These are phyloP conservation scores for Drosophila kikkawai DNA, from an alignment of 1,140 invertebrate species.

Conservation along the genomic window DNA sequence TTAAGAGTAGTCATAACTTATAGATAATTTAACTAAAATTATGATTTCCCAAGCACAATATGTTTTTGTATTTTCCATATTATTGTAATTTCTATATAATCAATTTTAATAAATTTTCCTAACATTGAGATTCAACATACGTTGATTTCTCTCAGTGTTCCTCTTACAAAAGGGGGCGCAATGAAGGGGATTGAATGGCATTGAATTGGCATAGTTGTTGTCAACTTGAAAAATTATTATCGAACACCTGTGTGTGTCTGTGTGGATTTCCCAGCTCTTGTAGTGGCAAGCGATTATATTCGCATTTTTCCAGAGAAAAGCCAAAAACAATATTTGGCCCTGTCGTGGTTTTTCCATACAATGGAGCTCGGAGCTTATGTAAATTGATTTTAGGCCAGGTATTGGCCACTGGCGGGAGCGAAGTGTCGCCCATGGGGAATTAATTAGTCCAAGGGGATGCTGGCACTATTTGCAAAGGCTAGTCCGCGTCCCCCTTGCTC, in stretches of 20 bases:
- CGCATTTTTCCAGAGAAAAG: conserved; percentile 39
- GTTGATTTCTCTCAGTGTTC: conserved; percentile 13
- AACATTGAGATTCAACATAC: background rate
- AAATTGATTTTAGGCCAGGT: conserved; percentile 49
- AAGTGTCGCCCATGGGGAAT: conserved; percentile 80
- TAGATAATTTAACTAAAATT: background rate
- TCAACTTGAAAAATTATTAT: conserved; percentile 76
- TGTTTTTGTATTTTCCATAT: too few species aligned
- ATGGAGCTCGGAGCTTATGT: conserved; percentile 49
- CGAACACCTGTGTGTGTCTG: conserved; percentile 74
- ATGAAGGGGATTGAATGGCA: conserved; percentile 16
- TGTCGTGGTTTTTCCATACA: conserved; percentile 43
- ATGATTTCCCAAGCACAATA: too few species aligned
- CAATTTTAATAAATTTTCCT: background rate
- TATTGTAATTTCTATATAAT: too few species aligned
- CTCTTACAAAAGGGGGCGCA: conserved; percentile 13
- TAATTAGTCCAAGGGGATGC: conserved; percentile 63
- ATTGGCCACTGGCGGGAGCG: conserved; percentile 37
- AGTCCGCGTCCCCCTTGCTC: background rate
- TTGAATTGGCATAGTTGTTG: conserved; percentile 60
- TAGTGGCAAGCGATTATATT: conserved; percentile 41
- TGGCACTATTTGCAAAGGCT: conserved; percentile 14
- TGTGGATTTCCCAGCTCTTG: conserved; percentile 26
- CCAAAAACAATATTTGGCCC: conserved; percentile 41
- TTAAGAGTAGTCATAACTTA: too few species aligned